Evolutionary conservation across 2,888 invertebrate species (phyloP), one percentile per base, ranked within the genome.

Genomic region (Himalopsyche kuldschensis): DNA sequence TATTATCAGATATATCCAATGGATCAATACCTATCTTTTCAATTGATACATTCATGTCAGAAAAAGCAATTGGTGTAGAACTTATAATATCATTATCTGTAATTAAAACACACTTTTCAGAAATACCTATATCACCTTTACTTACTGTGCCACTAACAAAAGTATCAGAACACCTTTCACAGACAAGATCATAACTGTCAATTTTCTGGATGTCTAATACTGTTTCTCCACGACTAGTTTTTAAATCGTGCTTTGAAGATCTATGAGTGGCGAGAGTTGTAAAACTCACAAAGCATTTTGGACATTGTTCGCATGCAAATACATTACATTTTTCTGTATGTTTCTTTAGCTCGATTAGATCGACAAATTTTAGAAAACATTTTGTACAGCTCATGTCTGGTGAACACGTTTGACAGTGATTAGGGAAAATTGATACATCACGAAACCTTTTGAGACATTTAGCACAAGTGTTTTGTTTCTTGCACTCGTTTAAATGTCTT

Each of bases 241-340:
- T 55, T 55, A 20, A n/a, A 20, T 55, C 20, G 24, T 55, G 55
- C 24, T 55, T 55, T 20, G 55, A 8, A n/a, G 24, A 20, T 10
- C 24, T 55, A 20, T 55, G 55, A 55, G 15, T 55, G 6, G 10
- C 15, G 55, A 55, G 55, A 0, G 55, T 55, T 55, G 55, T 20
- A 55, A 24, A 24, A 15, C 55, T 55, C 6, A 55, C 24, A 82
- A 78, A 77, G 6, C 20, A 30, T 63, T 63, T 32, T 35, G 78
- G 55, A 78, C 81, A 82, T n/a, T 27, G 11, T 30, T 82, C 78
- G 63, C 81, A 82, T 17, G 41, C 48, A 78, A 82, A 82, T 35
- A 35, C n/a, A 20, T 55, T 24, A 6, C 55, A 55, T n/a, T 3
- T 20, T n/a, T 55, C 55, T 20, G 3, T 55, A 20, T 55, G 55